A percentile compares a stretch with the other conserved stretches of the same genome.
Evolutionary conservation across 2,888 invertebrate genomes (phyloP).

Genomic region (Monopis laevigella): DNA sequence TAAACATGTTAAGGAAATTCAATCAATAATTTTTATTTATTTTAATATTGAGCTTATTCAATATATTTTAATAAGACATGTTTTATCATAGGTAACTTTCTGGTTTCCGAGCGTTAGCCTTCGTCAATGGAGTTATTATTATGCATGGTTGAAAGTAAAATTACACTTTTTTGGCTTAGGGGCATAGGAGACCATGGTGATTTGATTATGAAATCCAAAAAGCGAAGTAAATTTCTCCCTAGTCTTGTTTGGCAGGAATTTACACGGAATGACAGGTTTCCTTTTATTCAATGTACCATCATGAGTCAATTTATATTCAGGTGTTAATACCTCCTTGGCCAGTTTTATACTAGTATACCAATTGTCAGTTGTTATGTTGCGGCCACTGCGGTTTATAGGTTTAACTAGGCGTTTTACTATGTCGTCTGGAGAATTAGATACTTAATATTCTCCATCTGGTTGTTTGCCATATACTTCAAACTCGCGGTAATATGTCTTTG

Average conservation of each 20-base stretch:
- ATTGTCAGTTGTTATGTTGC: conserved; percentile 14
- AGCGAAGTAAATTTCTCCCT: too few relatives aligned
- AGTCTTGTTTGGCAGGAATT: conserved; percentile 19
- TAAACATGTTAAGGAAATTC: too few relatives aligned
- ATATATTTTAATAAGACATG: too few relatives aligned
- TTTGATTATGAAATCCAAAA: too few relatives aligned
- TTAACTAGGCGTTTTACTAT: conserved; percentile 19
- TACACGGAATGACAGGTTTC: conserved; percentile 19
- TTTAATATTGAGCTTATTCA: too few relatives aligned
- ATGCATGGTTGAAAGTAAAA: conserved; percentile 22
- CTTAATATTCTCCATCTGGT: conserved; percentile 15
- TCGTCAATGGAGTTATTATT: conserved; percentile 14
- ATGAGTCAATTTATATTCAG: conserved; percentile 16
- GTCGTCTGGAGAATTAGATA: conserved; percentile 14
- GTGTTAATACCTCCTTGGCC: conserved; percentile 1
- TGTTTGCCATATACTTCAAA: conserved; percentile 18
- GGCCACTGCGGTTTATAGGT: conserved; percentile 13
- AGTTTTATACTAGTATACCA: too few relatives aligned
- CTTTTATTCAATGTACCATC: conserved; percentile 19
- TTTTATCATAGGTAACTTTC: conserved; percentile 23
- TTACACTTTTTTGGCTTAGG: conserved; percentile 19
- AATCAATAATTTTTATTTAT: too few relatives aligned
- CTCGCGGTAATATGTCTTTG: conserved; percentile 13
- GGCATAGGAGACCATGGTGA: conserved; percentile 12
- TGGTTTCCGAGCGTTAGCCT: conserved; percentile 20